These are phyloP conservation scores for Corythornis leucogaster DNA, from an alignment of 2,797 vertebrate genomes.

Conservation along the genomic window DNA sequence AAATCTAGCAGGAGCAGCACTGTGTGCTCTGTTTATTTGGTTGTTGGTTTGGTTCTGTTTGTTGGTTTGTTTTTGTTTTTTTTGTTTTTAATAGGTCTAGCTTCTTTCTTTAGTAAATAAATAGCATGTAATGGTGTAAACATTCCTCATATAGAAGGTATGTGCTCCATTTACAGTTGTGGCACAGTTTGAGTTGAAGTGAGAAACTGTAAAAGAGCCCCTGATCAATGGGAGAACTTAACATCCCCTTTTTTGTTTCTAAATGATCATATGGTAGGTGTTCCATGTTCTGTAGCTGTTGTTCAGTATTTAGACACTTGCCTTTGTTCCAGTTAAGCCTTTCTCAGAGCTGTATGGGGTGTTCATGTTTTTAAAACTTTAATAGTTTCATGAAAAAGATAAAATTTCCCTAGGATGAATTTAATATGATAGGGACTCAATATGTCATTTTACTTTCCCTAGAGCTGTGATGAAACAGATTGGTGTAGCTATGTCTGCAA, in stretches of 20 bases:
- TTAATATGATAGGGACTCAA: not conserved
- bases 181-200: slow-evolving; percentile 16
- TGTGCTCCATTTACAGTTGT: slow-evolving; percentile 23
- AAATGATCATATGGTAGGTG: not conserved
- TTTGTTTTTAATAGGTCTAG: slow-evolving; percentile 28
- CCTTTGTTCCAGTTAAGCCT: not conserved
- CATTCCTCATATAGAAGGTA: slow-evolving; percentile 30
- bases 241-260: slow-evolving; percentile 52
- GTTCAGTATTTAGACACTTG: not conserved
- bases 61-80: not conserved
- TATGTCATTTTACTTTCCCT: not conserved
- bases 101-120: slow-evolving; percentile 66
- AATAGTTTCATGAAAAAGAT: not conserved
- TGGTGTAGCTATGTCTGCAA: not conserved
- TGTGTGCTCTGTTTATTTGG: not conserved
- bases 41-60: no score
- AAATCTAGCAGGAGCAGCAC: slow-evolving; percentile 3
- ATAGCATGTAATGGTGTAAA: slow-evolving; percentile 47
- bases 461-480: not conserved
- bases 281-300: not conserved
- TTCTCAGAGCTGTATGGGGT: not conserved
- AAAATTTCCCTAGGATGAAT: not conserved
- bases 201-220: slow-evolving; percentile 17
- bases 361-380: not conserved
- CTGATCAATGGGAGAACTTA: slow-evolving; percentile 56